Conservation (phyloP, 2,113 vertebrate species). For the Brachyhypopomus gauderio region DNA sequence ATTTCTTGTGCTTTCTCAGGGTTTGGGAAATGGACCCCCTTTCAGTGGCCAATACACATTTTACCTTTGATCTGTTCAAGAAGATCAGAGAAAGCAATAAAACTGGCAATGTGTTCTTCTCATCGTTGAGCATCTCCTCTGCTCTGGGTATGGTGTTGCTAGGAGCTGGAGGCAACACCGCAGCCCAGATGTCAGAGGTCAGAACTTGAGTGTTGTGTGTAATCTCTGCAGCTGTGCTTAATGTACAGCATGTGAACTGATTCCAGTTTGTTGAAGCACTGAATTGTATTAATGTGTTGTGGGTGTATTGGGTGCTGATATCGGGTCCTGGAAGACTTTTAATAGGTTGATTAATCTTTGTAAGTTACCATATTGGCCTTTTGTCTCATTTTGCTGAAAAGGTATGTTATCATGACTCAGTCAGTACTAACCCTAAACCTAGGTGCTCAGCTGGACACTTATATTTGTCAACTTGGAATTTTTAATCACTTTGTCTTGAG, state of each 20-base stretch:
- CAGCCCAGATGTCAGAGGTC: slow-evolving; percentile 84
- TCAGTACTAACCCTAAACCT: no score
- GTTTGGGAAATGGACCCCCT: slow-evolving; percentile 49
- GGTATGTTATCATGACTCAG: no score
- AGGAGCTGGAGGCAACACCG: slow-evolving; percentile 80
- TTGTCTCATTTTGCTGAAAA: background rate
- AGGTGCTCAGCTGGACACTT: no score
- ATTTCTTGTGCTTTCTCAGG: background rate
- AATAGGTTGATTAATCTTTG: background rate
- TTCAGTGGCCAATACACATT: slow-evolving; percentile 75
- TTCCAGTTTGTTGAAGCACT: background rate
- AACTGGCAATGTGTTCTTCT: slow-evolving; percentile 78
- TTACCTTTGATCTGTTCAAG: slow-evolving; percentile 79
- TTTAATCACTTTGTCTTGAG: slow-evolving; percentile 1
- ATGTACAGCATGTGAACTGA: no score
- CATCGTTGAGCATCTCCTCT: slow-evolving; percentile 82
- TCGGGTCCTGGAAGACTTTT: background rate
- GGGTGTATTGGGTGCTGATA: background rate
- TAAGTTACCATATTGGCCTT: no score
- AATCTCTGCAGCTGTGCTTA: background rate
- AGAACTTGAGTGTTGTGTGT: background rate
- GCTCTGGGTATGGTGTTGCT: slow-evolving; percentile 82
- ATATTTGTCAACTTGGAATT: background rate
- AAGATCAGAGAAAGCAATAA: slow-evolving; percentile 68
- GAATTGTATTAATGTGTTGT: background rate